A percentile compares a stretch with the other conserved stretches of the same genome.
These are phyloP conservation scores for Harpagoxenus sublaevis DNA, from an alignment of 2,888 invertebrate genomes.

Conservation along the genomic window DNA sequence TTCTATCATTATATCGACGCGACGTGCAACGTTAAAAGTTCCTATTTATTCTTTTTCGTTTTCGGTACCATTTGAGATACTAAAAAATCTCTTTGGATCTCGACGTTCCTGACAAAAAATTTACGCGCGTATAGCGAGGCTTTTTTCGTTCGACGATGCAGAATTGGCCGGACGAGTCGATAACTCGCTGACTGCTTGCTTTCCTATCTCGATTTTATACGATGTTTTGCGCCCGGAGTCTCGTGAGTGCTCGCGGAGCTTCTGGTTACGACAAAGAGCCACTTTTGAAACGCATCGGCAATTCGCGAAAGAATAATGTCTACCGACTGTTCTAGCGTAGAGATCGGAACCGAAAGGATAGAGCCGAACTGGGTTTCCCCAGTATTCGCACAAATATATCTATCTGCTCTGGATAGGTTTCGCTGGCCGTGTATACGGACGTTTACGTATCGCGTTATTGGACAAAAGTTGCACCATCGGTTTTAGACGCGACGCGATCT, in stretches of 20 bases:
- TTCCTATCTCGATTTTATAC: slow-evolving; percentile 31
- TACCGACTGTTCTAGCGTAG: slow-evolving; percentile 41
- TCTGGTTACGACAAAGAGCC: slow-evolving; percentile 54
- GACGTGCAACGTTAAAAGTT: neutral
- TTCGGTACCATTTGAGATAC: neutral
- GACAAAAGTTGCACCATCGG: slow-evolving; percentile 82
- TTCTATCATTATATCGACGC: neutral
- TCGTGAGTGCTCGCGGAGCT: slow-evolving; percentile 14
- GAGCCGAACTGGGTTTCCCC: slow-evolving; percentile 15
- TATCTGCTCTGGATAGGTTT: slow-evolving; percentile 57
- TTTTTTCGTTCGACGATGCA: neutral
- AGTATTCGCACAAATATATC: slow-evolving; percentile 65
- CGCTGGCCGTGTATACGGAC: slow-evolving; percentile 60
- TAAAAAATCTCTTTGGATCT: neutral
- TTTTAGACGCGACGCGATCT: slow-evolving; percentile 79
- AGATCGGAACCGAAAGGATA: slow-evolving; percentile 41
- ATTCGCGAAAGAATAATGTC: slow-evolving; percentile 58
- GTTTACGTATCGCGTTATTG: slow-evolving; percentile 79
- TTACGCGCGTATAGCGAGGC: too few relatives aligned
- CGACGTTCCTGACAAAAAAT: neutral
- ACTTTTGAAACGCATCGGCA: slow-evolving; percentile 58
- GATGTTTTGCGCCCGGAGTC: slow-evolving; percentile 23
- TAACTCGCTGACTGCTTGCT: neutral
- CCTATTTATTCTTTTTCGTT: neutral
- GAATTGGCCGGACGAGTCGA: slow-evolving; percentile 20